Percentiles rank a stretch among this genome's conserved stretches.
Evolutionary conservation across 1,140 invertebrate genomes (phyloP).

Genomic region (Drosophila tani): DNA sequence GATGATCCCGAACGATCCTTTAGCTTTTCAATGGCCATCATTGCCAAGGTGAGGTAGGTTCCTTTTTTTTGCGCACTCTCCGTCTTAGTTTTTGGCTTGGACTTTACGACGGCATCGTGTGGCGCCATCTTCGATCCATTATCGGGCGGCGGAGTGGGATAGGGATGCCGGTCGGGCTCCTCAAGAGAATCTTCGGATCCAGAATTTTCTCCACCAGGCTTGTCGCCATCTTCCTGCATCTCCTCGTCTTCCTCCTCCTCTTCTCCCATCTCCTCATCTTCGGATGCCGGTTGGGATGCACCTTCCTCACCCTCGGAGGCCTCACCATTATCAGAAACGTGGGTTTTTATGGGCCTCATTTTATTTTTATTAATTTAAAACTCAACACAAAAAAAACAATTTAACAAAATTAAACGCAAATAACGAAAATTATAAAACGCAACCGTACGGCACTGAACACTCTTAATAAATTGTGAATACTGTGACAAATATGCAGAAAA

Average conservation of each 20-base stretch:
- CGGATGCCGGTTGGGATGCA: background rate
- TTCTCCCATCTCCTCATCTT: background rate
- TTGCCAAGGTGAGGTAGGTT: background rate
- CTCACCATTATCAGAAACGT: background rate
- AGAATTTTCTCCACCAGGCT: background rate
- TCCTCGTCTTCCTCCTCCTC: conserved; percentile 1
- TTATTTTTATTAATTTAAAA: background rate
- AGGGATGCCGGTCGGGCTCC: conserved; percentile 6
- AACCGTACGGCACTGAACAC: background rate
- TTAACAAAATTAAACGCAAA: too few species aligned
- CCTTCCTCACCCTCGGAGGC: background rate
- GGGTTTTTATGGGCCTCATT: background rate
- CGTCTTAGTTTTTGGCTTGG: background rate
- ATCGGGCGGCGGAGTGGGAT: conserved; percentile 60
- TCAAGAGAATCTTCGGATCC: background rate
- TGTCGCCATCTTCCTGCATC: background rate
- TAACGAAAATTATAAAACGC: background rate
- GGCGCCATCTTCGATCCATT: conserved; percentile 16
- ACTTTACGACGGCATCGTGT: background rate
- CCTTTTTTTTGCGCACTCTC: background rate
- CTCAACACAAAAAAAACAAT: background rate
- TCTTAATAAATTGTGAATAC: background rate
- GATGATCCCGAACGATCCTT: conserved; percentile 43
- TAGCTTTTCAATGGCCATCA: conserved; percentile 33
- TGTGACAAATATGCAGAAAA: background rate